Conservation (phyloP, 2,797 vertebrate species). For the Morus bassanus region DNA sequence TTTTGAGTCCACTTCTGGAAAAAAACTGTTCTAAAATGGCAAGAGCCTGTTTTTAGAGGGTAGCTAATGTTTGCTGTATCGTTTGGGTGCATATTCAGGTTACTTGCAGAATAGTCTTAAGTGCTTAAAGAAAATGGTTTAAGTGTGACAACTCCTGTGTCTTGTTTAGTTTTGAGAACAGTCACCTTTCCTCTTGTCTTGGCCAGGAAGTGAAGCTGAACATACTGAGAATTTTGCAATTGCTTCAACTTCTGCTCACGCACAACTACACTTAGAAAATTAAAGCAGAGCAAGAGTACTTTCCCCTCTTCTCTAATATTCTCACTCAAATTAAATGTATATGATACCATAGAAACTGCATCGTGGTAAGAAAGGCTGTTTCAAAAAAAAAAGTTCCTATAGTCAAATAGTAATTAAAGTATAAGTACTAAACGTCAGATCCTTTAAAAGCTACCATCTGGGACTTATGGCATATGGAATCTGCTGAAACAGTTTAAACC, state of each 20-base stretch:
- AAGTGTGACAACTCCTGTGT: neutral
- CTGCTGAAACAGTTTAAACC: neutral
- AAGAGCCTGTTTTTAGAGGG: neutral
- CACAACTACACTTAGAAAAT: neutral
- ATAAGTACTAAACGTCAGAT: neutral
- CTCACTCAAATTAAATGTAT: neutral
- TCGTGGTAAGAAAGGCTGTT: neutral
- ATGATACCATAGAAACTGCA: neutral
- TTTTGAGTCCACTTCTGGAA: neutral
- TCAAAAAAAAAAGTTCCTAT: neutral
- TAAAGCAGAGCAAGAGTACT: neutral
- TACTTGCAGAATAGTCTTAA: neutral
- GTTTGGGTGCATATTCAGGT: neutral
- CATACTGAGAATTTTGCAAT: neutral
- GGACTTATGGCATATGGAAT: neutral
- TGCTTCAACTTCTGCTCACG: neutral
- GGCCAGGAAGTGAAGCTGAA: neutral
- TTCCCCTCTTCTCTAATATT: neutral
- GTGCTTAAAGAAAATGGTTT: neutral
- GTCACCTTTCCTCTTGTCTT: neutral
- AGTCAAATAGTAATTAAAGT: neutral
- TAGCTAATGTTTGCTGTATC: neutral
- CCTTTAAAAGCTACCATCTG: neutral
- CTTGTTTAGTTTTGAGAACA: neutral
- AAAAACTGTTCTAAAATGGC: neutral